A percentile compares a stretch with the other conserved stretches of the same genome.
phyloP scores from a whole-genome alignment of 1,140 invertebrate genomes.

The Globodera rostochiensis region DNA sequence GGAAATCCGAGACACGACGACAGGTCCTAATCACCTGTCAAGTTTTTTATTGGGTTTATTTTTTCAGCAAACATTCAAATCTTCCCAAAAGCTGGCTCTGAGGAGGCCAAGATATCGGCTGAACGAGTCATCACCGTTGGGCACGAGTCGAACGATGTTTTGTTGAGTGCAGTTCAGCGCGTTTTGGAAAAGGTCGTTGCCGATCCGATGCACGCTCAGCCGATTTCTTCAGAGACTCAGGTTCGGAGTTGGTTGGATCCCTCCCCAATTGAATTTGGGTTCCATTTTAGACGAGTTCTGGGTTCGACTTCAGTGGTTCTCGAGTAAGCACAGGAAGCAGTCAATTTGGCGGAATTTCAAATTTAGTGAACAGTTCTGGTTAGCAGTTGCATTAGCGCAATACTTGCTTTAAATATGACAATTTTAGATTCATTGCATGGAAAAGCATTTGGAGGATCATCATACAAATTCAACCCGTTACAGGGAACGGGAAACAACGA shows the following conservation, averaged over 20 bases:
- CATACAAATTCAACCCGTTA: constrained; percentile 56
- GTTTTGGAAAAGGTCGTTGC: constrained; percentile 92
- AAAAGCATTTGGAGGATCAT: constrained; percentile 12
- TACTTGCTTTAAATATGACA: neutral
- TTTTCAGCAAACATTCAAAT: constrained; percentile 88
- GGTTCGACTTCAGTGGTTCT: constrained; percentile 22
- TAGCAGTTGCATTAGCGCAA: neutral
- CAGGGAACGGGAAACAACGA: constrained; percentile 59
- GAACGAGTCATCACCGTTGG: constrained; percentile 96
- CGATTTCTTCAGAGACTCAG: constrained; percentile 25
- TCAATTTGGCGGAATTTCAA: constrained; percentile 20
- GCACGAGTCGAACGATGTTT: constrained; percentile 85
- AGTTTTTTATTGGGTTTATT: neutral
- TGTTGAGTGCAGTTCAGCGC: constrained; percentile 88
- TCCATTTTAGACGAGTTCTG: neutral
- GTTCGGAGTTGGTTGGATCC: neutral
- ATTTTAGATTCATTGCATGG: constrained; percentile 5
- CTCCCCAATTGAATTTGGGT: neutral
- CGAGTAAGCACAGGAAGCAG: neutral
- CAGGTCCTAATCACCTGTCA: neutral
- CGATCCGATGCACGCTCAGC: constrained; percentile 83
- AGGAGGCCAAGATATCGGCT: constrained; percentile 87
- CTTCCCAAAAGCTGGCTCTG: constrained; percentile 83
- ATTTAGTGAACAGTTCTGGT: neutral
- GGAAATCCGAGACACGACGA: constrained; percentile 92